These are phyloP conservation scores for Ophthalmolycus amberensis DNA, from an alignment of 2,113 vertebrate species.

Conservation along the genomic window DNA sequence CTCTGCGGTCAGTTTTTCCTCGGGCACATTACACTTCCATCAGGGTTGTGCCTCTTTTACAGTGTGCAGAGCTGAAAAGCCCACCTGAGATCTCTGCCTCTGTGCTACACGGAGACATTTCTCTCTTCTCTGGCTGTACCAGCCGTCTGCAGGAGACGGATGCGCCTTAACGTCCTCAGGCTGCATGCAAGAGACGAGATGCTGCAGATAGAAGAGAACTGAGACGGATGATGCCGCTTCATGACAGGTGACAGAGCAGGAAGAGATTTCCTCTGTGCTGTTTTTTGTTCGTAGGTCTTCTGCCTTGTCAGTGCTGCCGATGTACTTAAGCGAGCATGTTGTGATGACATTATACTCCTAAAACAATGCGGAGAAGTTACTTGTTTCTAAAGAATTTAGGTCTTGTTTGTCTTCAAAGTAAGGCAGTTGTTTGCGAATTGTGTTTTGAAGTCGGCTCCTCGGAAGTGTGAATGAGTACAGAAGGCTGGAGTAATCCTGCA, in stretches of 20 bases:
- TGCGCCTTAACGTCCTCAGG: slow-evolving; percentile 36
- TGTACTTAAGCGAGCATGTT: background rate
- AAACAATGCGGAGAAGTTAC: background rate
- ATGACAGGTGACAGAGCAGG: background rate
- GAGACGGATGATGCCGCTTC: slow-evolving; percentile 20
- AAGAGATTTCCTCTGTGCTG: slow-evolving; percentile 12
- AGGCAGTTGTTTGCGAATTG: slow-evolving; percentile 36
- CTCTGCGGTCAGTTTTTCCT: slow-evolving; percentile 32
- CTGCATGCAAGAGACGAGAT: slow-evolving; percentile 46
- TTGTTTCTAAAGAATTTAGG: slow-evolving; percentile 30
- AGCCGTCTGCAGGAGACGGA: slow-evolving; percentile 50
- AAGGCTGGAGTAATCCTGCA: slow-evolving; percentile 20
- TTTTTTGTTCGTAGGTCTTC: background rate
- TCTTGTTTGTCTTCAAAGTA: slow-evolving; percentile 16
- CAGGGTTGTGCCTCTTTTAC: slow-evolving; percentile 20
- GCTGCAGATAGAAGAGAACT: slow-evolving; percentile 39
- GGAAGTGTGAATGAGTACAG: slow-evolving; percentile 11
- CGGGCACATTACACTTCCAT: too few species aligned
- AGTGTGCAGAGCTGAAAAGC: slow-evolving; percentile 17
- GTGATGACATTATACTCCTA: background rate
- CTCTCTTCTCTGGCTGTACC: slow-evolving; percentile 44
- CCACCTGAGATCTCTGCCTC: slow-evolving; percentile 49
- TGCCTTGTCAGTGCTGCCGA: background rate
- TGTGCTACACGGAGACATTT: slow-evolving; percentile 28
- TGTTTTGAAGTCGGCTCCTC: slow-evolving; percentile 30